Base-by-base conservation (phyloP, 2,888 invertebrate genomes). In the Conistra vaccinii region DNA sequence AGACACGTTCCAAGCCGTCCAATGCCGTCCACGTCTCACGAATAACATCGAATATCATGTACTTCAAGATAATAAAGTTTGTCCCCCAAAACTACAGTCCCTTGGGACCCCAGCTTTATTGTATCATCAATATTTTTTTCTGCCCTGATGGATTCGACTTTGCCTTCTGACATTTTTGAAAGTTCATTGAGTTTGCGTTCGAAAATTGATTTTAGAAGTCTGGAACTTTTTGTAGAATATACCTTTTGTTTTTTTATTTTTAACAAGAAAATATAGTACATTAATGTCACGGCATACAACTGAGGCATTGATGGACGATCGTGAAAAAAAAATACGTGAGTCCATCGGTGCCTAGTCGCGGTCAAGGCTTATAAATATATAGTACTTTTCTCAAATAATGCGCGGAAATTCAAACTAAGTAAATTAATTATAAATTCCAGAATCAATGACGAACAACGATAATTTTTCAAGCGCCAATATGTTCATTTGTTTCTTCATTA, bases 41-140 rank as follows among this genome's bases (percentile, higher is more conserved):
- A 71, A 84, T 79, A 69, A 79, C 53, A 12, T 48, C 53, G 60
- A 72, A 80, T 71, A 79, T 55, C 48, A 51, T 68, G 60, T 74
- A 78, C 71, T 80, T 67, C 48, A 76, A 70, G 67, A 81, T 82
- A 77, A 84, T 67, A 55, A 76, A 76, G 72, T 84, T 84, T 67
- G 51, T 63, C 12, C n/a, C 23, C 60, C 72, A 51, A 76, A 84
- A 69, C 77, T 68, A 72, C n/a, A 57, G 4, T 45, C 67, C 35
- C 77, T 66, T 55, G 61, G 29, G 81, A 32, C 45, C 51, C 14
- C 61, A 14, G 39, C n/a, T 70, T 72, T 73, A 68, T 76, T 76
- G 63, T 84, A 70, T 73, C 63, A 60, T 62, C 77, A 81, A 73
- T 73, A 70, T 69, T 73, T 67, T 76, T 48, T 55, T 39, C 58